Evolutionary conservation across 2,888 invertebrate species (phyloP).

Genomic region (Pyrocoelia pectoralis): DNA sequence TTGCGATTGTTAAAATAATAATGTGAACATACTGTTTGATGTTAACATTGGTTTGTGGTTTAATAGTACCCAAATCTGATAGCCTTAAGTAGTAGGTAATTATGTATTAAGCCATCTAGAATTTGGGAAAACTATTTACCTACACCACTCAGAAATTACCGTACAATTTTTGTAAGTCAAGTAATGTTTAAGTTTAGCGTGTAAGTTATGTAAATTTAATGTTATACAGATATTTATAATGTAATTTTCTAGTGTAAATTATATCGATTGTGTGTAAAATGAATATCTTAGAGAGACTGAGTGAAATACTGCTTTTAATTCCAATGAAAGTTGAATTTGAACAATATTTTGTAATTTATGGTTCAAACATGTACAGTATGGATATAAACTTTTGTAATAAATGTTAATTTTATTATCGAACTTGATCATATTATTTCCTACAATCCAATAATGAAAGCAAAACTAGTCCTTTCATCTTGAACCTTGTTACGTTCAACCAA

Average conservation of each 20-base stretch:
- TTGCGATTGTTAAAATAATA: background rate
- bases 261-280: conserved; percentile 10
- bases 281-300: conserved; percentile 25
- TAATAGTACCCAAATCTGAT: too few species aligned
- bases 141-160: conserved; percentile 20
- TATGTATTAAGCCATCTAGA: too few species aligned
- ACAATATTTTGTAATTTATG: background rate
- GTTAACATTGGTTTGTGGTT: too few species aligned
- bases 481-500: too few species aligned
- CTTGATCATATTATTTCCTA: too few species aligned
- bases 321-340: background rate
- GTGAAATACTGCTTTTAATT: conserved; percentile 10
- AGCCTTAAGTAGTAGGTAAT: too few species aligned
- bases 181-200: conserved; percentile 10
- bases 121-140: too few species aligned
- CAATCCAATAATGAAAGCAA: too few species aligned
- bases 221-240: conserved; percentile 24
- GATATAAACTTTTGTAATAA: background rate
- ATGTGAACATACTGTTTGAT: too few species aligned
- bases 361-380: background rate
- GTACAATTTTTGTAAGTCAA: conserved; percentile 30
- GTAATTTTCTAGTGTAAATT: conserved; percentile 25
- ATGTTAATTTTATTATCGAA: background rate
- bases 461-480: too few species aligned
- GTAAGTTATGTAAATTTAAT: conserved; percentile 24